These are phyloP conservation scores for Brachionus sp. DNA, from an alignment of 1,140 invertebrate genomes.

Conservation along the genomic window DNA sequence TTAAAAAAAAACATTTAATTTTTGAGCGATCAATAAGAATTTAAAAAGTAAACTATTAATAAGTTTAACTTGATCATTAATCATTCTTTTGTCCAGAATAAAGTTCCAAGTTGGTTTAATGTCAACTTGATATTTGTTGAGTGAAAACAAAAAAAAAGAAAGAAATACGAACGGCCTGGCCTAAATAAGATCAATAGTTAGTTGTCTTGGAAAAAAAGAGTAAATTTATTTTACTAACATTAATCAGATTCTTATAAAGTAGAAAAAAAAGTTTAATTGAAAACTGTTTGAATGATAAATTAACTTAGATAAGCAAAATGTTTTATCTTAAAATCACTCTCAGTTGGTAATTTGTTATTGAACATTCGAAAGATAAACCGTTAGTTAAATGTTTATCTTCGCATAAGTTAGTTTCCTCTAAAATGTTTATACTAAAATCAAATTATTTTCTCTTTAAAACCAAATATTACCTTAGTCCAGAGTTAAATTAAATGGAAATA, in stretches of 20 bases:
- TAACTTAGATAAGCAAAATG: constrained; percentile 8
- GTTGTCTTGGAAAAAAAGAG: background rate
- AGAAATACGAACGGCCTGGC: background rate
- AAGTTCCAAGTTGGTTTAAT: no score
- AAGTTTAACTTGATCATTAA: no score
- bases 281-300: constrained; percentile 32
- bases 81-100: no score
- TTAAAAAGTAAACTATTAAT: no score
- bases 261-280: background rate
- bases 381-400: constrained; percentile 21
- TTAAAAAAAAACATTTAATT: no score
- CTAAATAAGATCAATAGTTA: background rate
- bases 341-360: constrained; percentile 30
- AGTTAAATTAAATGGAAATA: constrained; percentile 34
- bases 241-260: background rate
- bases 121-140: no score
- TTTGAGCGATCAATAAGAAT: no score
- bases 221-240: background rate
- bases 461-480: background rate
- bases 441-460: constrained; percentile 1
- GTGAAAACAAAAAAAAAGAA: no score
- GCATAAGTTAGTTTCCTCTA: constrained; percentile 6
- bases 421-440: background rate
- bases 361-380: constrained; percentile 28
- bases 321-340: constrained; percentile 18